Base-by-base conservation (phyloP, 2,888 invertebrate species). In the Caprella mutica region DNA sequence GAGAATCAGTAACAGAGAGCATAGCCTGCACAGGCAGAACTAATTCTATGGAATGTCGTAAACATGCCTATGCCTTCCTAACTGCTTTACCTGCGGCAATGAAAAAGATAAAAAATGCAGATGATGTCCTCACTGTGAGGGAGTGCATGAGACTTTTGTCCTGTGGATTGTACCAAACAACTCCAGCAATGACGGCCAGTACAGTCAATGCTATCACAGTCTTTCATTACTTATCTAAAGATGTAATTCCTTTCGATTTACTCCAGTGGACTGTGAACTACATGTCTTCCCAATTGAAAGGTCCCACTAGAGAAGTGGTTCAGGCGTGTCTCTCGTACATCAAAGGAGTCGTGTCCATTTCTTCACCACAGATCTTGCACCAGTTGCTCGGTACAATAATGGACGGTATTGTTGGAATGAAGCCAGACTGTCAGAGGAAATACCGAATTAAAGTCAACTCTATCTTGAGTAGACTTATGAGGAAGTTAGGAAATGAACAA, bases 351-450 rank as follows among this genome's bases (percentile, higher is more conserved):
- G 42, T 80, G 76, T 58, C 80, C 80, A 65, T 68, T 5, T 67
- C 70, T 53, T 61, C 67, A 2, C 23, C 44, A n/a, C 52, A 55
- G 2, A 33, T 52, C 35, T 52, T 60, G 52, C 40, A 58, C 12
- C 40, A 26, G 5, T 42, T 55, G 27, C 50, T 64, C 9, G 46
- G 48, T 14, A 42, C 40, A 9, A 44, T 64, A 23, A 24, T 64
- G n/a, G 42, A 55, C 23, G 58, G 55, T 35, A 42, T 64, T 4
- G 27, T 57, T 21, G 29, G 19, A 1, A 87, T 91, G 85, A 79
- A 80, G 0, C 84, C 86, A 4, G 90, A 91, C 70, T 88, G 86
- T 67, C 85, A 86, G 69, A 78, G 86, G 1, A 86, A 87, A 68
- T 86, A 86, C 56, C 78, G 92, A 1, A 76, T 83, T 26, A 85